phyloP scores from a whole-genome alignment of 2,797 vertebrate genomes.

The Gadopsis bispinosus region DNA sequence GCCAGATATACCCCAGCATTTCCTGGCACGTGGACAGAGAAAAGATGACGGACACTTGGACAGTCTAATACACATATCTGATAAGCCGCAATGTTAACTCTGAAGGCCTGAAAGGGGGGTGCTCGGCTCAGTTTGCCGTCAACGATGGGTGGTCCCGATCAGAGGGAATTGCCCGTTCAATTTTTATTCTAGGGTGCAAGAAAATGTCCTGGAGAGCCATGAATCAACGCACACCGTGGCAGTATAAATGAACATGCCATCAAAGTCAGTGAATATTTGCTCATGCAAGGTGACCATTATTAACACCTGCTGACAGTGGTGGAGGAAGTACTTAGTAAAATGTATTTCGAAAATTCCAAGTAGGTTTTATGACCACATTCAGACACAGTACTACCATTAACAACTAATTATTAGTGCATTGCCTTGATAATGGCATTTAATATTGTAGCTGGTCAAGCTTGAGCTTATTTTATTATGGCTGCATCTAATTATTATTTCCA shows the following conservation, averaged over 20 bases:
- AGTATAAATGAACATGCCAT: background rate
- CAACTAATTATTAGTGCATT: background rate
- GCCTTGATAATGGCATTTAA: background rate
- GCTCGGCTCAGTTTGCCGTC: background rate
- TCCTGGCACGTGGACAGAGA: conserved; percentile 67
- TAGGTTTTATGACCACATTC: background rate
- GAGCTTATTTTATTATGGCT: no score
- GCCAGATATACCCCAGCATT: conserved; percentile 90
- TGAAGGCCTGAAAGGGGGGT: background rate
- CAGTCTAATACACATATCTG: background rate
- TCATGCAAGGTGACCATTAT: background rate
- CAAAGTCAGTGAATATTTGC: background rate
- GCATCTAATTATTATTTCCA: background rate
- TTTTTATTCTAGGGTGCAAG: background rate
- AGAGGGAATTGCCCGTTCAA: background rate
- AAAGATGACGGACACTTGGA: background rate
- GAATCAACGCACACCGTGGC: background rate
- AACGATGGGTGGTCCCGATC: background rate
- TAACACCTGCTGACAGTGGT: background rate
- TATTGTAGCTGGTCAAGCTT: background rate
- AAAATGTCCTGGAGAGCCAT: background rate
- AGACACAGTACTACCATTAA: background rate
- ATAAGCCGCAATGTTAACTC: background rate
- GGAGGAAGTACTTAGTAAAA: background rate
- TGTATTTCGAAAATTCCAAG: background rate